Evolutionary conservation across 2,888 invertebrate genomes (phyloP).

Genomic region (Protonemura montana): DNA sequence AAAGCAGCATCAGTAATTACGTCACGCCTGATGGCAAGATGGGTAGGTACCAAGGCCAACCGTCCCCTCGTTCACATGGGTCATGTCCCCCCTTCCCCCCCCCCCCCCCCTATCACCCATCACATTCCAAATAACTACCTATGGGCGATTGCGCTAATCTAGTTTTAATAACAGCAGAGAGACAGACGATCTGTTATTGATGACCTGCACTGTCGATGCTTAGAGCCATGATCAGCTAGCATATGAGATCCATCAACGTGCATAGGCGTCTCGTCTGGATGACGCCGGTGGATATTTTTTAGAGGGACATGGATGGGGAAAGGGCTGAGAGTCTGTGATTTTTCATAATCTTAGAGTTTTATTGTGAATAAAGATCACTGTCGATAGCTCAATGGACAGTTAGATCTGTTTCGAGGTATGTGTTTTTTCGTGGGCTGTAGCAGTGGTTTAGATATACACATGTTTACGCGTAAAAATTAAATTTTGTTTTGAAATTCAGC

Average conservation of each 20-base stretch:
- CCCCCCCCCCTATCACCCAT: not conserved
- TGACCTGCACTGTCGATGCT: not conserved
- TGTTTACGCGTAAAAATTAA: too few species aligned
- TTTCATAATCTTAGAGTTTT: too few species aligned
- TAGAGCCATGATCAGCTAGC: not conserved
- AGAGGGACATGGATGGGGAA: not conserved
- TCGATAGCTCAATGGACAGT: too few species aligned
- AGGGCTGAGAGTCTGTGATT: not conserved
- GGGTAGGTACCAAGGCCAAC: not conserved
- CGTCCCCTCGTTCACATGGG: not conserved
- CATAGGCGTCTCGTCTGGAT: not conserved
- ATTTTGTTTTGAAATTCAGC: too few species aligned
- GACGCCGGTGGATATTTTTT: not conserved
- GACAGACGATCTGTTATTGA: conserved; percentile 14
- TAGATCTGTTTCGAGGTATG: too few species aligned
- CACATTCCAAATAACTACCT: conserved; percentile 1
- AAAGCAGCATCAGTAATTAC: not conserved
- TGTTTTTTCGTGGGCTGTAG: too few species aligned
- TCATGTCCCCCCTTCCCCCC: not conserved
- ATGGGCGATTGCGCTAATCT: conserved; percentile 9
- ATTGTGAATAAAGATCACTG: too few species aligned
- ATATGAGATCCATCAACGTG: not conserved
- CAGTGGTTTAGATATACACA: too few species aligned
- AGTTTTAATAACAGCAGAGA: not conserved
- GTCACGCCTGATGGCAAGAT: not conserved